Evolutionary conservation across 1,140 invertebrate genomes (phyloP), one percentile per base, ranked within the genome.

Genomic region (Formica exsecta): DNA sequence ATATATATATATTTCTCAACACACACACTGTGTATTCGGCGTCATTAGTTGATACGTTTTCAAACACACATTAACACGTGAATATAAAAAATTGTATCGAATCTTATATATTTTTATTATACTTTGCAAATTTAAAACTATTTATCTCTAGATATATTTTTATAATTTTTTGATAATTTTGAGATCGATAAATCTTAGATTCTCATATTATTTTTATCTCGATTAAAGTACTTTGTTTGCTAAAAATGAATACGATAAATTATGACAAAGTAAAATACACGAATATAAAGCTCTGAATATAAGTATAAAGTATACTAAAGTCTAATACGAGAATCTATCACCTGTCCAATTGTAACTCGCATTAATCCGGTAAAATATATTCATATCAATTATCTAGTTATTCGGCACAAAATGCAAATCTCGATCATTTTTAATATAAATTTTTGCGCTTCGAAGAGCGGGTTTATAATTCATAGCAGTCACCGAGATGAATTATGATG

Each of bases 311-410:
- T 29, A 16, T 16, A 74, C 25, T 74, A 22, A 74, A 48, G 36
- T 44, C 9, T 73, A 81, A 83, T 62, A 48, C 16, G 64, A 38
- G 51, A 80, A 80, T 83, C 79, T 83, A 83, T 83, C 68, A 62
- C 13, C 68, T 83, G 68, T 83, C 79, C 25, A 25, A 71, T 71
- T 71, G 32, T 36, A 54, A 61, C 59, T 81, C 29, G 13, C 25
- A 48, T 83, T 83, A 83, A 83, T 83, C 68, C 68, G 79, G 5
- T 38, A 57, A 62, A 74, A 83, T 83, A 83, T 83, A 57, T 61
- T 73, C 57, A 29, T 74, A 74, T 83, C 38, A 83, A 61, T 81
- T 81, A 81, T 38, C 68, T 19, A 73, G 54, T 73, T 83, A 74
- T 83, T 57, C 29, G 68, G 36, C 54, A 61, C 25, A 61, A 7